phyloP scores from a whole-genome alignment of 1,140 invertebrate species.

The Globodera ellingtonae region DNA sequence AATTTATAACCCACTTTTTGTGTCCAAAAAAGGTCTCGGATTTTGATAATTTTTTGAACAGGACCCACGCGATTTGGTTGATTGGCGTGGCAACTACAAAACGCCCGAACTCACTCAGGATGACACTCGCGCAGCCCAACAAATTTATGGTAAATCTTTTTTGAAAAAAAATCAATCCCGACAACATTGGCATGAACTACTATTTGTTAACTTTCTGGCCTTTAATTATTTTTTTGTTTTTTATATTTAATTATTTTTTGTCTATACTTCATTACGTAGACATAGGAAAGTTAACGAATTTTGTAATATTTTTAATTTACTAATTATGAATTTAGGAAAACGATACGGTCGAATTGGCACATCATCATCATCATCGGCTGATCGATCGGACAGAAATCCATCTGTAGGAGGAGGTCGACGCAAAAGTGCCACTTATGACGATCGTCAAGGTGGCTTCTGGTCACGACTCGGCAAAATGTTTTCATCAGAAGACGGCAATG shows the following conservation, averaged over 20 bases:
- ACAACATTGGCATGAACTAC: too few species aligned
- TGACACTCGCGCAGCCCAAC: conserved; percentile 18
- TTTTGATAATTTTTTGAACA: background rate
- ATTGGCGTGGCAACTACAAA: conserved; percentile 28
- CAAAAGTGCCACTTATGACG: background rate
- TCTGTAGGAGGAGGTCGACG: background rate
- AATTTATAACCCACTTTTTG: too few species aligned
- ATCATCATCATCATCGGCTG: background rate
- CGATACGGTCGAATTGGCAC: background rate
- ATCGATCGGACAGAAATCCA: background rate
- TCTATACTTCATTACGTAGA: too few species aligned
- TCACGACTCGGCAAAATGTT: background rate
- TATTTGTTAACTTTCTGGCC: too few species aligned
- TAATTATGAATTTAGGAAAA: background rate
- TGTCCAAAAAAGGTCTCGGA: too few species aligned
- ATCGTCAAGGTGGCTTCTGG: background rate
- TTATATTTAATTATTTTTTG: too few species aligned
- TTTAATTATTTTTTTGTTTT: too few species aligned
- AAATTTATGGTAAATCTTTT: conserved; percentile 19
- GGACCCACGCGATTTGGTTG: conserved; percentile 20
- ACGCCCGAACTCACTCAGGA: conserved; percentile 20
- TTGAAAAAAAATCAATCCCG: too few species aligned
- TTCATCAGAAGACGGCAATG: background rate
- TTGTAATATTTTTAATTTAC: too few species aligned
- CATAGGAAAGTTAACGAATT: too few species aligned